These are phyloP conservation scores for Acrobeloides nanus DNA, from an alignment of 2,888 invertebrate species.

Conservation along the genomic window DNA sequence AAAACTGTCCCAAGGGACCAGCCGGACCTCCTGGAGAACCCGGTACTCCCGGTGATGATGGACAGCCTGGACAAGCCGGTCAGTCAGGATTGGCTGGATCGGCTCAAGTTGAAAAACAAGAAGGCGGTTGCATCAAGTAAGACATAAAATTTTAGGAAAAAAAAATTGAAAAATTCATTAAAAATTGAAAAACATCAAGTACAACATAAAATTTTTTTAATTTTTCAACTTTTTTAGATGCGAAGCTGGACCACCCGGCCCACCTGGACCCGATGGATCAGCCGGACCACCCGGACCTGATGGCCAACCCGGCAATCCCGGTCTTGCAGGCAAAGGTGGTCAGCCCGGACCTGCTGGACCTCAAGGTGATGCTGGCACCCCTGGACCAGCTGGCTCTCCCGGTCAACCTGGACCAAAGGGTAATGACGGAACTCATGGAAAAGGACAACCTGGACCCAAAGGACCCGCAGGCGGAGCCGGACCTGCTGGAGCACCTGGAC, in stretches of 20 bases:
- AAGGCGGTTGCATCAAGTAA: conserved; percentile 5
- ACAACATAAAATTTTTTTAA: not conserved
- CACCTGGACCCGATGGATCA: conserved; percentile 34
- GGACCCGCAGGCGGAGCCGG: conserved; percentile 34
- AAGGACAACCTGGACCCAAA: conserved; percentile 20
- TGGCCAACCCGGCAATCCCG: conserved; percentile 38
- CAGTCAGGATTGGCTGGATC: conserved; percentile 10
- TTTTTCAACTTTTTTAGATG: not conserved
- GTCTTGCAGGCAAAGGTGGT: conserved; percentile 31
- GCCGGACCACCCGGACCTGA: conserved; percentile 36
- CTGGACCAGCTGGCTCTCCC: conserved; percentile 21
- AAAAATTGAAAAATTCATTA: too few species aligned
- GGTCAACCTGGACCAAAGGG: conserved; percentile 31
- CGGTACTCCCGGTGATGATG: conserved; percentile 28
- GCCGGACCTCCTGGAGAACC: conserved; percentile 38
- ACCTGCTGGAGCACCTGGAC: conserved; percentile 34
- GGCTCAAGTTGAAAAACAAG: conserved; percentile 4
- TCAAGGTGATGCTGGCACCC: conserved; percentile 20
- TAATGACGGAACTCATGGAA: conserved; percentile 1
- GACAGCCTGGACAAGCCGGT: conserved; percentile 26
- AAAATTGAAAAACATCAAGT: not conserved
- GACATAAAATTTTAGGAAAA: not conserved
- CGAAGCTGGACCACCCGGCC: conserved; percentile 11
- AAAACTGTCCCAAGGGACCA: conserved; percentile 36
- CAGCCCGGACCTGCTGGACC: conserved; percentile 18